phyloP scores from a whole-genome alignment of 2,888 invertebrate genomes.

The Anarsia innoxiella region DNA sequence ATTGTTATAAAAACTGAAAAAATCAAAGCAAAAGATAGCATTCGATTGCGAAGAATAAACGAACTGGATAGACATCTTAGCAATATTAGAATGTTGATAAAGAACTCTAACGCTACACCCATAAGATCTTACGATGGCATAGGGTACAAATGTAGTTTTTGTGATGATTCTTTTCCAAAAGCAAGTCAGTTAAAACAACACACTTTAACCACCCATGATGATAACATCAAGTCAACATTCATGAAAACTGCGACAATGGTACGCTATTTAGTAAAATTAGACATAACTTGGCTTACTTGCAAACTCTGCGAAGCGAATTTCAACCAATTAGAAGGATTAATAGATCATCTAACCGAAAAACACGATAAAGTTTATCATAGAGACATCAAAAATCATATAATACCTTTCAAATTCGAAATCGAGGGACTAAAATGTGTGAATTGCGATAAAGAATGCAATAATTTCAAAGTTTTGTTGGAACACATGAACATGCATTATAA shows the following conservation, averaged over 20 bases:
- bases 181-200: constrained; percentile 33
- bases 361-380: constrained; percentile 29
- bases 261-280: constrained; percentile 20
- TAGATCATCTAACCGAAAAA: constrained; percentile 26
- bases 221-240: constrained; percentile 20
- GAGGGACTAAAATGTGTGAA: constrained; percentile 25
- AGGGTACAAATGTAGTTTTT: constrained; percentile 39
- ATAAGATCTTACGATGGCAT: constrained; percentile 31
- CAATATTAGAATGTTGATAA: constrained; percentile 24
- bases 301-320: constrained; percentile 27
- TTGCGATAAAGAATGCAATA: constrained; percentile 30
- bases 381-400: constrained; percentile 32
- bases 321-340: constrained; percentile 25
- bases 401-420: constrained; percentile 37
- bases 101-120: constrained; percentile 34
- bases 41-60: not conserved
- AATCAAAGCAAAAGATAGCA: too few species aligned
- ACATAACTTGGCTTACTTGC: constrained; percentile 27
- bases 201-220: constrained; percentile 24
- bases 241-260: constrained; percentile 20
- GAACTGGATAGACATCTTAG: constrained; percentile 8
- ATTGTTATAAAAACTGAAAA: not conserved
- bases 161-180: constrained; percentile 26
- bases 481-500: constrained; percentile 50
- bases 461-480: constrained; percentile 39